Evolutionary conservation across 2,113 vertebrate genomes (phyloP).

Genomic region (Lepisosteus oculatus): DNA sequence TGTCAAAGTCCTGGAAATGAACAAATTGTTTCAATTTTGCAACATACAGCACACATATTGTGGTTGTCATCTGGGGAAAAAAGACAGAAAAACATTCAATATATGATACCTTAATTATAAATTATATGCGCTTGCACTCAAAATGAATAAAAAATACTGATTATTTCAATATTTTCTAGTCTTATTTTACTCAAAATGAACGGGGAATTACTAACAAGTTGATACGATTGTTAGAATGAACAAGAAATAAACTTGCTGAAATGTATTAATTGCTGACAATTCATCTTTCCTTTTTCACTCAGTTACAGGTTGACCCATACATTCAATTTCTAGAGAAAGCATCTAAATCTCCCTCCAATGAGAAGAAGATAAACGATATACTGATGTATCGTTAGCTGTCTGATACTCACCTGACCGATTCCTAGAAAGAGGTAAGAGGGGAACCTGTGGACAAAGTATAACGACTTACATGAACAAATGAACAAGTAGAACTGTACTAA

Average conservation of each 20-base stretch:
- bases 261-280: too few species aligned
- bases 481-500: background rate
- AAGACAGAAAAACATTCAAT: background rate
- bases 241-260: too few species aligned
- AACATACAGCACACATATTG: constrained; percentile 56
- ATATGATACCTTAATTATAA: background rate
- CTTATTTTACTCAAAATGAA: background rate
- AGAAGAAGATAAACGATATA: too few species aligned
- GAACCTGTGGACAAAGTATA: constrained; percentile 45
- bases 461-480: background rate
- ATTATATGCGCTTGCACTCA: too few species aligned
- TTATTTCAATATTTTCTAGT: background rate
- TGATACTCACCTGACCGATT: constrained; percentile 60
- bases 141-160: background rate
- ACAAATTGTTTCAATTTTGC: constrained; percentile 55
- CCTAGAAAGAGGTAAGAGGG: constrained; percentile 62
- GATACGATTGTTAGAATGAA: too few species aligned
- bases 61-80: constrained; percentile 56
- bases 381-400: too few species aligned
- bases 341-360: too few species aligned
- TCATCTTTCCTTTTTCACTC: too few species aligned
- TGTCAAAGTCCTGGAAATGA: constrained; percentile 62
- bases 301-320: too few species aligned
- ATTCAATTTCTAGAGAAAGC: too few species aligned
- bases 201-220: background rate